These are phyloP conservation scores for Fragum whitleyi DNA, from an alignment of 2,888 invertebrate genomes.

Conservation along the genomic window DNA sequence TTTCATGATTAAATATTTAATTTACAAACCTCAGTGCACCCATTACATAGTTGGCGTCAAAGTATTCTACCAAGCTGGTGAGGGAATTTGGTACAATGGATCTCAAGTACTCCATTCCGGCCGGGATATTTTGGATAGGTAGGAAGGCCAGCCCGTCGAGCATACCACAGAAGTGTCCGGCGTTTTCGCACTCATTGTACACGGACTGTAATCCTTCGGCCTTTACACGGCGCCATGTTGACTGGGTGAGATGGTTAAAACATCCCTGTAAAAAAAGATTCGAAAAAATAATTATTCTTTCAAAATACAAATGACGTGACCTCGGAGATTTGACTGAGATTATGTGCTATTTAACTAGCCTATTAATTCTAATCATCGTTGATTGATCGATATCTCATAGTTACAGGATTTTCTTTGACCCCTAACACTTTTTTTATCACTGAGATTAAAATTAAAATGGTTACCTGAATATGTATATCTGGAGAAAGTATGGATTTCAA, in stretches of 20 bases:
- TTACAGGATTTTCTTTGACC: too few species aligned
- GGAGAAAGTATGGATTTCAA: constrained; percentile 16
- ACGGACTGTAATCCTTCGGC: constrained; percentile 7
- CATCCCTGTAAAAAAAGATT: constrained; percentile 39
- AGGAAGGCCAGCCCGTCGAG: constrained; percentile 27
- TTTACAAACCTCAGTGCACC: constrained; percentile 34
- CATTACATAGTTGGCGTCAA: constrained; percentile 21
- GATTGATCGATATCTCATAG: too few species aligned
- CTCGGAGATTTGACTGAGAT: background rate
- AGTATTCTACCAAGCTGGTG: too few species aligned
- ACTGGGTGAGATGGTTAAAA: constrained; percentile 52
- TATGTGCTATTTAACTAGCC: background rate
- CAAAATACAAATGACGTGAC: background rate
- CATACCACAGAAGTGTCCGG: constrained; percentile 41
- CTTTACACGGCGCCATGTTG: constrained; percentile 41
- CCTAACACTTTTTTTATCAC: too few species aligned
- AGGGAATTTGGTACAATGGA: too few species aligned
- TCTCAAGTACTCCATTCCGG: too few species aligned
- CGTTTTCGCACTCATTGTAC: constrained; percentile 24
- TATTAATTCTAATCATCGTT: background rate
- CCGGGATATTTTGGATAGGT: background rate
- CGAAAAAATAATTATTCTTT: background rate
- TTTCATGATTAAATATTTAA: too few species aligned
- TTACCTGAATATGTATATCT: constrained; percentile 29
- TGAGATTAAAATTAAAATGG: too few species aligned